A percentile compares a stretch with the other conserved stretches of the same genome.
phyloP scores from a whole-genome alignment of 2,888 invertebrate species.

The Harpalus rubripes region DNA sequence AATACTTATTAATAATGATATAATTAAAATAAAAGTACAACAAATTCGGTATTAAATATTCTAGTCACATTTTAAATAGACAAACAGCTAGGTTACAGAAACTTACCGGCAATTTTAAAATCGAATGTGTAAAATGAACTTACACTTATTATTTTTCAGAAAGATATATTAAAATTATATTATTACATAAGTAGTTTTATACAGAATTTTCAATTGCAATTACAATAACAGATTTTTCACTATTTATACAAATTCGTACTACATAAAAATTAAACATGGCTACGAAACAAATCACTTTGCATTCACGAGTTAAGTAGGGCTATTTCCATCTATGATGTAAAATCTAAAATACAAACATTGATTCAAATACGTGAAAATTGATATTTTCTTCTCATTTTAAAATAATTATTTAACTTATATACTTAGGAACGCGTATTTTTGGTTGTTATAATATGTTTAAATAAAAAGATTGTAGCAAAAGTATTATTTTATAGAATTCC shows the following conservation, averaged over 20 bases:
- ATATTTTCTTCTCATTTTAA: background rate
- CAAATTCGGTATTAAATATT: background rate
- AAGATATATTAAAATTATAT: background rate
- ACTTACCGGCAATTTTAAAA: conserved; percentile 61
- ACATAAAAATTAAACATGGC: conserved; percentile 55
- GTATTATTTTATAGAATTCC: no score
- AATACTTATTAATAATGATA: background rate
- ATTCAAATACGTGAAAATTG: background rate
- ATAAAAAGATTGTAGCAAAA: no score
- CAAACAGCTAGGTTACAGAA: conserved; percentile 38
- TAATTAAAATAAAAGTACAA: background rate
- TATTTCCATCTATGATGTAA: conserved; percentile 35
- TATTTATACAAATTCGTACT: conserved; percentile 18
- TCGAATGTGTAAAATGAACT: conserved; percentile 14
- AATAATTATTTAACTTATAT: no score
- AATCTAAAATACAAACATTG: conserved; percentile 17
- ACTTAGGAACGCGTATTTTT: no score
- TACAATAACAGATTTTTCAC: conserved; percentile 26
- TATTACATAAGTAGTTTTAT: background rate
- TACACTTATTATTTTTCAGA: background rate
- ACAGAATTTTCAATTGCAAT: conserved; percentile 4
- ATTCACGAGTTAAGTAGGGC: conserved; percentile 2
- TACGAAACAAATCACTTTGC: conserved; percentile 42
- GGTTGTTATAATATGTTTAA: no score
- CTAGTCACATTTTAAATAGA: conserved; percentile 40